Base-by-base conservation (phyloP, 1,140 invertebrate genomes). In the Drosophila ogumai region DNA sequence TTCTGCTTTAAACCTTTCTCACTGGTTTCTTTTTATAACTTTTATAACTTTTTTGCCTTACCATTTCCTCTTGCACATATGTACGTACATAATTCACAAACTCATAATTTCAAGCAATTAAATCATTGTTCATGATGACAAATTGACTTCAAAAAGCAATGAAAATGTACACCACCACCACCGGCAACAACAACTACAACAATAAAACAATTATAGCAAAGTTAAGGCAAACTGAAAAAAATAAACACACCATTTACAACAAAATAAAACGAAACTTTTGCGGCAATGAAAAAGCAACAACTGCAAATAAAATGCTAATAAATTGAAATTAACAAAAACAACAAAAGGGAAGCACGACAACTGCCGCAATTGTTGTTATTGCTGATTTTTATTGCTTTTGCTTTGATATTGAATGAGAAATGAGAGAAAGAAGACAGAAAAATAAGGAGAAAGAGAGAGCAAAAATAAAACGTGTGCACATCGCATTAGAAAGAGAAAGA, bases 31-130 rank as follows among this genome's bases (percentile, higher is more conserved):
- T 34, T 13, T 12, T 15, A 2, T 22, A 36, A 56, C 34, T 40
- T 38, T 74, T 44, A 22, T 41, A 19, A 32, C 40, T 50, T 56
- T 66, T 25, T 50, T 10, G 44, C 55, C 13, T 47, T 63, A 49
- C 47, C 57, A 41, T 58, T 49, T 57, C 54, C 32, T 40, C 41
- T 71, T 71, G 17, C 15, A 41, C 68, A 65, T 56, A 28, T n/a
- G 22, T 49, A 10, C 2, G n/a, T 28, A 38, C 43, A 64, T 54
- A 78, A 75, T 80, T 81, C 71, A 68, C 63, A 59, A 75, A 72
- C 66, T 81, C 74, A 82, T 82, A 82, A 82, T 82, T 82, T 82
- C 54, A 2, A 52, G 79, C 79, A 82, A 82, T 82, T 82, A 82
- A 82, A 82, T 76, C 73, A 81, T 82, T 75, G 64, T 79, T 79